These are phyloP conservation scores for Drosophila kurseongensis DNA, from an alignment of 1,140 invertebrate species.

Conservation along the genomic window DNA sequence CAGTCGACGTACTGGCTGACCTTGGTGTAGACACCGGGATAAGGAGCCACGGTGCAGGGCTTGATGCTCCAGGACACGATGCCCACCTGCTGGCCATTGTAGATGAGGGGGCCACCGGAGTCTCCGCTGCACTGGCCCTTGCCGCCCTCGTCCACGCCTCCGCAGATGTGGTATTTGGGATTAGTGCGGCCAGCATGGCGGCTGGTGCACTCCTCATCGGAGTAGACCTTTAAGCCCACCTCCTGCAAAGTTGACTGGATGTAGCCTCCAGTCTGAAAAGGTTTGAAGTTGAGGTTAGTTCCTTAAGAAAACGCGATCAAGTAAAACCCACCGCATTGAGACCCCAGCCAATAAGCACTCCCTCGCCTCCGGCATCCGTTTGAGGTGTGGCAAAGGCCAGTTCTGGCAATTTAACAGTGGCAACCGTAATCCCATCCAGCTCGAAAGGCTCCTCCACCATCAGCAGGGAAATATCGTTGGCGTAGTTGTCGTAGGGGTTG, in stretches of 20 bases:
- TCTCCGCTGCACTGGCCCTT: constrained; percentile 85
- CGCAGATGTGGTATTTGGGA: constrained; percentile 81
- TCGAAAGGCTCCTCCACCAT: constrained; percentile 55
- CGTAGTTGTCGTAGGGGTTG: constrained; percentile 57
- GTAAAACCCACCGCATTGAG: constrained; percentile 60
- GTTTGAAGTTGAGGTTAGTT: neutral
- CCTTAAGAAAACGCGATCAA: neutral
- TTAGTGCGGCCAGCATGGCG: constrained; percentile 62
- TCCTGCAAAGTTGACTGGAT: constrained; percentile 76
- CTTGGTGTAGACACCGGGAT: constrained; percentile 85
- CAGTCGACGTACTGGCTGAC: constrained; percentile 84
- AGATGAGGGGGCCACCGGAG: constrained; percentile 85
- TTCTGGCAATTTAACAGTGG: constrained; percentile 55
- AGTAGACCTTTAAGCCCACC: constrained; percentile 81
- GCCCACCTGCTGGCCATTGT: constrained; percentile 73
- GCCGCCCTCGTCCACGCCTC: constrained; percentile 84
- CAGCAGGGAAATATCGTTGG: constrained; percentile 75
- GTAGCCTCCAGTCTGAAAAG: constrained; percentile 73
- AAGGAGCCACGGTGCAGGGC: constrained; percentile 83
- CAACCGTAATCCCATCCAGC: constrained; percentile 63
- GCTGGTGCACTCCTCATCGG: constrained; percentile 70
- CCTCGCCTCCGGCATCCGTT: constrained; percentile 44
- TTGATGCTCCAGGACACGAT: constrained; percentile 85
- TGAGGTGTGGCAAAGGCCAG: constrained; percentile 59
- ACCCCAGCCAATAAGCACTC: constrained; percentile 79